Base-by-base conservation (phyloP, 1,140 invertebrate genomes). In the Drosophila gunungcola region DNA sequence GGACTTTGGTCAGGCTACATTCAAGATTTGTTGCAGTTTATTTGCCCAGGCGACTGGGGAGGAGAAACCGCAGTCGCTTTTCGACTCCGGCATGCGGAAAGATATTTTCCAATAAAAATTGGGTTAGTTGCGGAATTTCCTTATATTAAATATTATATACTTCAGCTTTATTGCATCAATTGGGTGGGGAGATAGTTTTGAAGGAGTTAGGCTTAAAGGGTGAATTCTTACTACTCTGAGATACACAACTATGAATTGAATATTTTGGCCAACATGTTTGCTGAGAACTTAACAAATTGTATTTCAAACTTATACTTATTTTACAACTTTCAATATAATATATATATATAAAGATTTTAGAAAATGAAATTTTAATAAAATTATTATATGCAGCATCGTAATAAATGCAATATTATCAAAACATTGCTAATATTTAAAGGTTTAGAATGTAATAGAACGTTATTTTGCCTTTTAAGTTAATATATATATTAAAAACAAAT, bases 1-100 rank as follows among this genome's bases (percentile, higher is more conserved):
- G 74, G 74, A 75, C 63, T 77, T 77, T 55, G 73, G 73, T 77
- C 73, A 54, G 56, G 55, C 62, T 34, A 56, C 65, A 68, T 60
- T 69, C 39, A 77, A 54, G 73, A 67, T 54, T 60, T 60, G 73
- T 60, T 60, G 73, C 60, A 57, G 69, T 48, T 29, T 48, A 48
- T 65, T 63, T 64, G 25, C 32, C 25, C 4, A 9, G 16, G 62
- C 16, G 25, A 25, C 4, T 13, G 13, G 25, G 29, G 63, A 51
- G 32, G 11, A 10, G 46, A 45, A 68, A 68, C 64, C 64, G 61
- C 64, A 68, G 36, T n/a, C 60, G 51, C 58, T 38, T 64, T 27
- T 6, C 25, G 27, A 11, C 38, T 21, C n/a, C 25, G 46, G 61
- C 43, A 68, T 68, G 64, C 51, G 61, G 16, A 64, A 51, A 43